Evolutionary conservation across 2,797 vertebrate genomes (phyloP), one percentile per base, ranked within the genome.

Genomic region (Ambastaia sidthimunki): DNA sequence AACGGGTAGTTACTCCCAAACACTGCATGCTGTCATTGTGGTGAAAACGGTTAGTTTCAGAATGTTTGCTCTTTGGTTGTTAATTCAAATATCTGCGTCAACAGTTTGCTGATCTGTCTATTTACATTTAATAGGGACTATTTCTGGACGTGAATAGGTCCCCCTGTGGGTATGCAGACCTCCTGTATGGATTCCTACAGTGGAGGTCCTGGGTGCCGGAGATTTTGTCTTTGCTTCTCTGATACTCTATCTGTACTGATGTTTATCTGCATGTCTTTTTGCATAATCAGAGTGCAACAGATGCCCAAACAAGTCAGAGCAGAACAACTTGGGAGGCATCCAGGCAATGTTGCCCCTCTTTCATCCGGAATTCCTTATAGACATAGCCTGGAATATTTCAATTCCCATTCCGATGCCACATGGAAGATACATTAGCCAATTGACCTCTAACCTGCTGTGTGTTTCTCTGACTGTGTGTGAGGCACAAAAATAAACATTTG

Each of bases 291-390:
- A 88, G 78, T 1, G 50, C 85, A 82, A 87, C 84, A 86, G 87
- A 86, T 89, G 89, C 90, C 85, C 80, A 86, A 89, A 91, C 91
- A 91, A 0, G 89, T 88, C 86, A 83, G 21, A 82, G 83, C 50
- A 83, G 75, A 66, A 78, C 74, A 60, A 63, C 68, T 19, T 16
- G 55, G 75, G 80, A 84, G 18, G 59, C 85, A 85, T 71, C 65
- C 48, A 13, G 63, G 54, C 65, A 66, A 78, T 72, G 68, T 59
- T 59, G 25, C 6, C 28, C 7, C 31, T 71, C 47, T 65, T 81
- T 84, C 75, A 48, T 65, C 72, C 28, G 44, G 63, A 74, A 78
- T 74, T 48, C n/a, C 79, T 31, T 37, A 31, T 25, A 54, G 67
- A 63, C 66, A 65, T 63, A 50, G 47, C 67, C 74, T 76, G 68